Conservation (phyloP, 2,113 vertebrate genomes). For the Anolis carolinensis region DNA sequence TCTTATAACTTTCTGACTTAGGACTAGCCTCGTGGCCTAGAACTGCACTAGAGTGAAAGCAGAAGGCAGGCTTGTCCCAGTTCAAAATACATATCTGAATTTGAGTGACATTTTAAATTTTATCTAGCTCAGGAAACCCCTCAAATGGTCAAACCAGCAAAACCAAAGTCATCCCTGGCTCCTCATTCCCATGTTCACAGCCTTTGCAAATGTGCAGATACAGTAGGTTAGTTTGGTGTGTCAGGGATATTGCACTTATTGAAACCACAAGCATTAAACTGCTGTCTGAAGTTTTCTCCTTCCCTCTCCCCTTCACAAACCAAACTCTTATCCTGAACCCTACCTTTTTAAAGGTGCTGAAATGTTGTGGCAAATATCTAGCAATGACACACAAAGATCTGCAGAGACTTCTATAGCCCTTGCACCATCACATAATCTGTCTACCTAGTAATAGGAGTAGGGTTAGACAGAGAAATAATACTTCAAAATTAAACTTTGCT, state of each 20-base stretch:
- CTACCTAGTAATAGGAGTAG: neutral
- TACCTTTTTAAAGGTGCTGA: neutral
- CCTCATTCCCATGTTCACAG: neutral
- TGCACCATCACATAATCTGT: no score
- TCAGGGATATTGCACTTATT: neutral
- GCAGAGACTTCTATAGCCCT: no score
- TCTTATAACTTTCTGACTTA: neutral
- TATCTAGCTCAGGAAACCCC: neutral
- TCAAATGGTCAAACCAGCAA: neutral
- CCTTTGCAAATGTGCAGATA: neutral
- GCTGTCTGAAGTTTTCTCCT: neutral
- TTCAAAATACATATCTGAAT: neutral
- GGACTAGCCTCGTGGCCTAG: neutral
- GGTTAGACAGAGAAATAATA: neutral
- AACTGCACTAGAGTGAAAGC: neutral
- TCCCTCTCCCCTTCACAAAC: neutral
- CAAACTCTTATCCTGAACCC: neutral
- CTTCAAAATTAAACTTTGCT: neutral
- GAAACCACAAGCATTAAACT: neutral
- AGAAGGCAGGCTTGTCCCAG: no score
- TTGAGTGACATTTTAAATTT: no score
- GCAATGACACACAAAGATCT: no score
- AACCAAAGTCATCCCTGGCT: neutral
- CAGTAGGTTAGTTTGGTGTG: neutral
- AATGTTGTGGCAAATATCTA: neutral